Conservation (phyloP, 2,113 vertebrate species). For the Phylloscopus trochiloides region DNA sequence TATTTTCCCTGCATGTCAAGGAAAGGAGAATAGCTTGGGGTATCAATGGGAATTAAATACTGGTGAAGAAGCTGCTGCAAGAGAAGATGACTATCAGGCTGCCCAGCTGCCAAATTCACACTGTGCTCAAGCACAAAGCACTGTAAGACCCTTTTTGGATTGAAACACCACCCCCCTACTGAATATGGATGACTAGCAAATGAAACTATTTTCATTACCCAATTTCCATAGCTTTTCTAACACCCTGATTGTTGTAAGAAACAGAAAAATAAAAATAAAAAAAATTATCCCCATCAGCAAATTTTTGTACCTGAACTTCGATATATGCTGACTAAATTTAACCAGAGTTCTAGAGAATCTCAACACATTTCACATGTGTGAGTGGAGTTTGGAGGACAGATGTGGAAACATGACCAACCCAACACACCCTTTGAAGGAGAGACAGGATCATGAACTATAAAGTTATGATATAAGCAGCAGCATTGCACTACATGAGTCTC, state of each 20-base stretch:
- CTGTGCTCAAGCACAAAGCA: background rate
- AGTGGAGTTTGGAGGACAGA: background rate
- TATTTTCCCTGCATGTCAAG: background rate
- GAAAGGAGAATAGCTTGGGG: background rate
- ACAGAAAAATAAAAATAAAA: background rate
- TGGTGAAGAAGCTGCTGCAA: background rate
- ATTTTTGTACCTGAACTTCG: background rate
- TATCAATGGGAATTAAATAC: background rate
- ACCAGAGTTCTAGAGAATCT: background rate
- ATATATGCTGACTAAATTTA: background rate
- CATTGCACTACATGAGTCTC: constrained; percentile 16
- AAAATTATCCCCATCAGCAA: background rate
- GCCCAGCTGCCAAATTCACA: background rate
- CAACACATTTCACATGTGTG: background rate
- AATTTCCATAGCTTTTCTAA: background rate
- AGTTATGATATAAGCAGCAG: constrained; percentile 8
- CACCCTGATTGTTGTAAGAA: background rate
- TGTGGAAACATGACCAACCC: background rate
- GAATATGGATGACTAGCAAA: background rate
- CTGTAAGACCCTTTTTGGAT: background rate
- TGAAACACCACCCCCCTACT: background rate
- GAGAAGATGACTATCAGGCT: background rate
- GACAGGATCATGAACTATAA: background rate
- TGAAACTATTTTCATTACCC: background rate
- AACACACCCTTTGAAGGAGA: background rate